Base-by-base conservation (phyloP, 2,888 invertebrate genomes). In the Protodeltote pygarga region DNA sequence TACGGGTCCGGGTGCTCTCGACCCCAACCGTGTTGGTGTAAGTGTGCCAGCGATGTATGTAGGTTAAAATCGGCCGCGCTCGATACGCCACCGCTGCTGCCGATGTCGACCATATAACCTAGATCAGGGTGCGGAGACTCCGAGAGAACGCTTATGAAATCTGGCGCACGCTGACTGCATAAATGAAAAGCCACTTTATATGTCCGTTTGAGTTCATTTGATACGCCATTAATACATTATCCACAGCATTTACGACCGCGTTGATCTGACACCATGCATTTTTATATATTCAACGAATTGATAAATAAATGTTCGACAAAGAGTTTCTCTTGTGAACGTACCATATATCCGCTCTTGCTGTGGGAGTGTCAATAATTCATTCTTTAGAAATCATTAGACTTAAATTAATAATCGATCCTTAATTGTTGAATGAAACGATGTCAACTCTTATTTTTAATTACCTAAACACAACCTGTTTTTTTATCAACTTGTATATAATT, bases 71-170 rank as follows among this genome's bases (percentile, higher is more conserved):
- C 88, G 85, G 88, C 83, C 89, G 89, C 90, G 91, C 90, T 92
- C 91, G 85, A 91, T 92, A 92, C 89, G 85, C 86, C 76, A 77
- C 82, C 79, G 75, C 81, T 79, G 84, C 80, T 75, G 81, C 81
- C 84, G 87, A 81, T 84, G 89, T 81, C 90, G 91, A 84, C 89
- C 89, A 90, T 88, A 87, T 92, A 92, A 92, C 92, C 91, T 89
- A 91, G 90, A 90, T 91, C 91, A 91, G 90, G 90, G 90, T 87
- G 85, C 83, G 82, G 89, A 89, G n/a, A n/a, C n/a, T n/a, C n/a
- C n/a, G n/a, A n/a, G 91, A 92, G 89, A 90, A 89, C 87, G 89
- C 89, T 90, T 90, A 90, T 91, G 89, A 91, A 91, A 91, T 92
- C 89, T 90, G 88, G 90, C 88, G 84, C 89, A 85, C 85, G 83